phyloP scores from a whole-genome alignment of 2,888 invertebrate species.

The Cephus spinipes region DNA sequence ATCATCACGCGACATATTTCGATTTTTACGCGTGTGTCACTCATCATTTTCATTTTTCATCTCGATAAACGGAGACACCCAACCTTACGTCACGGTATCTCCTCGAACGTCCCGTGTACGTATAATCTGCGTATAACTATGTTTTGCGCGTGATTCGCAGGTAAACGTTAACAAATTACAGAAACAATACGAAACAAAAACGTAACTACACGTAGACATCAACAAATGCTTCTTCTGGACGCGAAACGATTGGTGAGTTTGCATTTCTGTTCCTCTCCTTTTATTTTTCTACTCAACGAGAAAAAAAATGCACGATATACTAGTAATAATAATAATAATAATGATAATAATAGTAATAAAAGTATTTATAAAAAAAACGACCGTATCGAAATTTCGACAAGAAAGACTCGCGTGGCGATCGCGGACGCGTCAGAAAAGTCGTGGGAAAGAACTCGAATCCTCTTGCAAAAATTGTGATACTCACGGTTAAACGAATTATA shows the following conservation, averaged over 20 bases:
- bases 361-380: no score
- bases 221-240: slow-evolving; percentile 41
- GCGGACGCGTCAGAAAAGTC: no score
- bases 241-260: slow-evolving; percentile 17
- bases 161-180: slow-evolving; percentile 56
- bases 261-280: slow-evolving; percentile 19
- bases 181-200: slow-evolving; percentile 61
- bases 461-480: no score
- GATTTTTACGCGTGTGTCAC: not conserved
- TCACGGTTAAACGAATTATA: not conserved
- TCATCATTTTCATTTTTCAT: slow-evolving; percentile 4
- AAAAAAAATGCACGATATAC: no score
- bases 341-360: no score
- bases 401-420: no score
- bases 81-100: not conserved
- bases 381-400: no score
- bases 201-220: slow-evolving; percentile 57
- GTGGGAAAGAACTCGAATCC: no score
- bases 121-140: slow-evolving; percentile 27
- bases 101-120: slow-evolving; percentile 9
- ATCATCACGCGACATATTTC: no score
- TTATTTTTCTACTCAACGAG: not conserved
- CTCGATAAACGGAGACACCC: not conserved
- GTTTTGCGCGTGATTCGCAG: slow-evolving; percentile 1
- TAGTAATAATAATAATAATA: no score